These are phyloP conservation scores for Isurus oxyrinchus DNA, from an alignment of 2,113 vertebrate species.

Conservation along the genomic window DNA sequence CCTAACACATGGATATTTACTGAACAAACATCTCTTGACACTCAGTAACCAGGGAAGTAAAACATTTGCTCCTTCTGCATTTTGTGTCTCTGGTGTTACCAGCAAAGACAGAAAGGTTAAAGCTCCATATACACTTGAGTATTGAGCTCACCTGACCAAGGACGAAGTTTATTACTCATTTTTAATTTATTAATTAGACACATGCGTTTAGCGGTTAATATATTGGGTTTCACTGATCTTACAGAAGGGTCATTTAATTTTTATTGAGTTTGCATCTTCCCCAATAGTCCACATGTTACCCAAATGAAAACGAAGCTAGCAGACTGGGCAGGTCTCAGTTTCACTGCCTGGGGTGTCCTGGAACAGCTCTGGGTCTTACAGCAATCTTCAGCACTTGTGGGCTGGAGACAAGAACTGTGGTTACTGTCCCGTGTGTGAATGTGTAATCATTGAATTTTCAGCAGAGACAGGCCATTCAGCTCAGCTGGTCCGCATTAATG, in stretches of 20 bases:
- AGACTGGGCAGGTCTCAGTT: not conserved
- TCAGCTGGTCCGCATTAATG: not conserved
- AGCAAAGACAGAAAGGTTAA: not conserved
- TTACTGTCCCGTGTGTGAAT: not conserved
- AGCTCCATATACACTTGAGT: not conserved
- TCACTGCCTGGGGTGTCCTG: not conserved
- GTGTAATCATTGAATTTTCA: not conserved
- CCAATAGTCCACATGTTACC: not conserved
- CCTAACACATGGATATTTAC: not conserved
- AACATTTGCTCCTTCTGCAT: not conserved
- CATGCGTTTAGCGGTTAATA: not conserved
- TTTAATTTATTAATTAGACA: not conserved
- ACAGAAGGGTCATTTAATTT: not conserved
- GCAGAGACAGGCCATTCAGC: not conserved
- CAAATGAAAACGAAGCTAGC: not conserved
- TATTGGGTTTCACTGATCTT: not conserved
- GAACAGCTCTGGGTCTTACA: not conserved
- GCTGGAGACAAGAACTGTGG: not conserved
- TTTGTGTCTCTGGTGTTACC: not conserved
- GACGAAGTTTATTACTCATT: not conserved
- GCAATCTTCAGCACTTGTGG: not conserved
- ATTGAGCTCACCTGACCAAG: not conserved
- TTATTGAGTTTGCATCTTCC: not conserved
- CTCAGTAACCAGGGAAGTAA: not conserved
- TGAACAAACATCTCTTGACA: not conserved